A percentile compares a stretch with the other conserved stretches of the same genome.
phyloP scores from a whole-genome alignment of 2,797 vertebrate genomes.

The Tapera naevia region DNA sequence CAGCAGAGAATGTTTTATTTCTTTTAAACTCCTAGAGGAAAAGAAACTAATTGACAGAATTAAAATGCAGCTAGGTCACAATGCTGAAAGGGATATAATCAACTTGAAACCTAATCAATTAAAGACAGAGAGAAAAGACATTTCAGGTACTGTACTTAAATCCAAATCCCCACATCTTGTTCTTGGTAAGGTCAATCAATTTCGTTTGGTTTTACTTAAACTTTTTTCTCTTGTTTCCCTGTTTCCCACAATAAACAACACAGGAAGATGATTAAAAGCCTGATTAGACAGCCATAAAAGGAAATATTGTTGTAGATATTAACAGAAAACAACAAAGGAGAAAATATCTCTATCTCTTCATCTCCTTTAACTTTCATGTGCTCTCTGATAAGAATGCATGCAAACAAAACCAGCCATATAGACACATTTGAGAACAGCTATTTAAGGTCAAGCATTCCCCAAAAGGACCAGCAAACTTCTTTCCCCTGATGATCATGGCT shows the following conservation, averaged over 20 bases:
- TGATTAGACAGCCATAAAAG: background rate
- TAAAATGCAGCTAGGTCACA: slow-evolving; percentile 6
- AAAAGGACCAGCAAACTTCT: background rate
- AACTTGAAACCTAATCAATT: slow-evolving; percentile 38
- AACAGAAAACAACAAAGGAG: background rate
- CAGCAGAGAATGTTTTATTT: background rate
- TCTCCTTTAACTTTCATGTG: background rate
- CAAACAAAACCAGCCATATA: background rate
- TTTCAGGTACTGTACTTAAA: background rate
- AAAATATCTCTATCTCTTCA: background rate
- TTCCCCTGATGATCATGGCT: background rate
- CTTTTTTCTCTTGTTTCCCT: background rate
- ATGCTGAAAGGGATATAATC: slow-evolving; percentile 8
- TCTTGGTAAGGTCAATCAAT: background rate
- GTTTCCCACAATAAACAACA: background rate
- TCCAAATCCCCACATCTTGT: background rate
- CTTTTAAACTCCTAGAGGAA: background rate
- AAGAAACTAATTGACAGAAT: slow-evolving; percentile 17
- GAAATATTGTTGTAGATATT: background rate
- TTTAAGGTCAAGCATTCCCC: background rate
- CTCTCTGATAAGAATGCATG: background rate
- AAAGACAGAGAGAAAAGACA: background rate
- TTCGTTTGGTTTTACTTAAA: background rate
- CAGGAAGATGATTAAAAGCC: background rate
- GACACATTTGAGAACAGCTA: background rate